Base-by-base conservation (phyloP, 2,113 vertebrate species). In the Hiodon tergisus region DNA sequence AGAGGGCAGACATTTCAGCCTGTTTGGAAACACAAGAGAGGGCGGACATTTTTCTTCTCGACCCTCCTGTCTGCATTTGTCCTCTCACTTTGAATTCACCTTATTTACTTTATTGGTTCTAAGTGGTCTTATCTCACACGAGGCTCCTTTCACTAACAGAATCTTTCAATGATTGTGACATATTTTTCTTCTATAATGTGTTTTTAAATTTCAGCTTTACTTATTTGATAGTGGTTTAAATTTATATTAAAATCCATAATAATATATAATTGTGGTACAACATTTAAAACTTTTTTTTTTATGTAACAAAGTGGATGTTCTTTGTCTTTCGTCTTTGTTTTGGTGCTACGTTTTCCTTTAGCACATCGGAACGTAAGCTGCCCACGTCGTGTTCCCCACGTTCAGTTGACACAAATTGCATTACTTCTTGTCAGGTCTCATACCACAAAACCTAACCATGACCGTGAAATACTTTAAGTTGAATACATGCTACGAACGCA, bases 141-240 rank as follows among this genome's bases (percentile, higher is more conserved):
- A 54, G 9, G 54, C 69, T 73, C 61, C 72, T 52, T 75, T 68
- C 53, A 14, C 73, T 52, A 16, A 47, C 54, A 60, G 60, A 59
- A 71, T 48, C 58, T 71, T 48, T 71, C 47, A 63, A 63, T 63
- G 13, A 71, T 70, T 70, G 16, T 31, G 8, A 70, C 52, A 17
- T 17, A 71, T 59, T 50, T 31, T 71, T 31, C 70, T 48, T 60
- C n/a, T 58, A n/a, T 71, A 59, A 55, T 47, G 57, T 7, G 54
- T 9, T 47, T 50, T 57, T 57, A 67, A 63, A 47, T 57, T 75
- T 50, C 50, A 58, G 31, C 65, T 59, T 67, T 58, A 51, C 58
- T 75, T 53, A 75, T 68, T 54, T 67, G 53, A n/a, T 75, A 59
- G 57, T 57, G 17, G 73, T 75, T 63, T 71, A 54, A 10, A 11